These are phyloP conservation scores for Tinamus guttatus DNA, from an alignment of 2,113 vertebrate species.

Conservation along the genomic window DNA sequence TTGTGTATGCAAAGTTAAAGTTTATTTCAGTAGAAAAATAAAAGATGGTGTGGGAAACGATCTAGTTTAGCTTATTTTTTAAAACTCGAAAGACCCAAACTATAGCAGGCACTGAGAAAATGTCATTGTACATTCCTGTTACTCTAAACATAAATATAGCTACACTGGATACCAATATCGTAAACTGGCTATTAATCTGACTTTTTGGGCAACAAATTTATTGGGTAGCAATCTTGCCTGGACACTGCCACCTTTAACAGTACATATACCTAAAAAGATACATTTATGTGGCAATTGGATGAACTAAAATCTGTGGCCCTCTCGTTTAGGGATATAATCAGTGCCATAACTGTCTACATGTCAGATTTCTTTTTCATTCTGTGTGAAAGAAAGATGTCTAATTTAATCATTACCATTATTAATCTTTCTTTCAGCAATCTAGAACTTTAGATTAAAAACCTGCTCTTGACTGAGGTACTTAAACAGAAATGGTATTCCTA, in stretches of 20 bases:
- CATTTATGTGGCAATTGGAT: not conserved
- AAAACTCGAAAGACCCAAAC: not conserved
- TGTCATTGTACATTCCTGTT: not conserved
- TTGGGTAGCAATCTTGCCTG: not conserved
- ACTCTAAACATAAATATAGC: not conserved
- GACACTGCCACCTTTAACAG: not conserved
- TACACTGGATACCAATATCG: not conserved
- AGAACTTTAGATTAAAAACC: too few species aligned
- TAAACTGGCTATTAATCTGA: not conserved
- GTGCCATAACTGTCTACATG: too few species aligned
- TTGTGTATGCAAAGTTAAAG: not conserved
- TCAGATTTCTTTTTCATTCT: too few species aligned
- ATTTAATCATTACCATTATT: too few species aligned
- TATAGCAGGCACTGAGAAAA: not conserved
- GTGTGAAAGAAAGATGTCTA: too few species aligned
- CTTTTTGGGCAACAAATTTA: not conserved
- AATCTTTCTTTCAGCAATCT: too few species aligned
- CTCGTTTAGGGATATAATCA: not conserved
- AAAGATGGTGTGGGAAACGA: too few species aligned
- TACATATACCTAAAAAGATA: not conserved
- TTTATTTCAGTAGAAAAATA: not conserved
- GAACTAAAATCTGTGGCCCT: too few species aligned
- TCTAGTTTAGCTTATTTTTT: too few species aligned
- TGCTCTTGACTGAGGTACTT: too few species aligned
- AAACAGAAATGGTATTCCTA: not conserved